Conservation (phyloP, 2,113 vertebrate species). For the Engystomops pustulosus region DNA sequence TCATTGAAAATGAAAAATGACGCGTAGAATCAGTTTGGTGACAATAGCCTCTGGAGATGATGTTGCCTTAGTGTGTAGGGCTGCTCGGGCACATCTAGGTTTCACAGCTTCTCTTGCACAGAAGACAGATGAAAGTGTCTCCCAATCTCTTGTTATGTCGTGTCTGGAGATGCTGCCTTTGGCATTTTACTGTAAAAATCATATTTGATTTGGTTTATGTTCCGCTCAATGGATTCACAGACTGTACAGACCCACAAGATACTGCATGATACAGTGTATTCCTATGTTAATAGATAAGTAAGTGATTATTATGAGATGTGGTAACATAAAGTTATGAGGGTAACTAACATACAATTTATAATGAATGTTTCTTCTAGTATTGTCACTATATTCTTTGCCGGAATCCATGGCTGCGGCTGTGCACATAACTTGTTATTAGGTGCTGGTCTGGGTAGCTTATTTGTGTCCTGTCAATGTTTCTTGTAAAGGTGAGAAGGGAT, state of each 20-base stretch:
- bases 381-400: background rate
- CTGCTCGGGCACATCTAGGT: background rate
- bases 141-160: background rate
- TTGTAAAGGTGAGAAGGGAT: too few relatives aligned
- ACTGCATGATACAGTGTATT: background rate
- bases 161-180: conserved; percentile 29
- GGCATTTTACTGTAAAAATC: conserved; percentile 25
- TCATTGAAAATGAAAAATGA: conserved; percentile 12
- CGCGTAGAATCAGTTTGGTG: conserved; percentile 28
- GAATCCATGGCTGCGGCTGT: background rate
- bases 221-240: background rate
- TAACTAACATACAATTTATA: background rate
- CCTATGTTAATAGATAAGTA: background rate
- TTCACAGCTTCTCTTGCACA: conserved; percentile 18
- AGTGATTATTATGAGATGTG: too few relatives aligned
- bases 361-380: background rate
- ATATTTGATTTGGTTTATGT: conserved; percentile 30
- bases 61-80: background rate
- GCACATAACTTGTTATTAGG: too few relatives aligned
- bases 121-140: conserved; percentile 29
- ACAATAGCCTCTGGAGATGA: conserved; percentile 24
- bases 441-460: too few relatives aligned
- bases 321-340: too few relatives aligned
- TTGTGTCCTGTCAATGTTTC: too few relatives aligned
- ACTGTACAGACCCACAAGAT: background rate